Percentiles rank a stretch among this genome's conserved stretches.
These are phyloP conservation scores for Meloidogyne exigua DNA, from an alignment of 1,140 invertebrate species.

Conservation along the genomic window DNA sequence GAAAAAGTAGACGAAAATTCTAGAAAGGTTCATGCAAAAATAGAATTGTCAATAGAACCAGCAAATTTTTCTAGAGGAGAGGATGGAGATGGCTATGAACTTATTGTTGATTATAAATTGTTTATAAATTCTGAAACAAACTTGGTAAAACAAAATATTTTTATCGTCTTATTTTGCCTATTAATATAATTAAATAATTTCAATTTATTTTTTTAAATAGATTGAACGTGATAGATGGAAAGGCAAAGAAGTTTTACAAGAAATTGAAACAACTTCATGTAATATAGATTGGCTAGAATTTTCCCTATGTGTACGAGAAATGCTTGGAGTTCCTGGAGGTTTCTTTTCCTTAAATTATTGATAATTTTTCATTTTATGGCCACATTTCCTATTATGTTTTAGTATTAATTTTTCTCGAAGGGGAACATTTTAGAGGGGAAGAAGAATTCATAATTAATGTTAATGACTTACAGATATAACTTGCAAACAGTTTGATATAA, in stretches of 20 bases:
- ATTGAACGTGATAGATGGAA: slow-evolving; percentile 22
- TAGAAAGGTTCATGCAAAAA: background rate
- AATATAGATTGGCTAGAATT: slow-evolving; percentile 14
- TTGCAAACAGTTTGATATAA: no score
- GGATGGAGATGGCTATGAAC: background rate
- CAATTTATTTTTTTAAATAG: background rate
- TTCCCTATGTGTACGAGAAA: slow-evolving; percentile 6
- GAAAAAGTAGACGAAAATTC: background rate
- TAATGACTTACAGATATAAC: no score
- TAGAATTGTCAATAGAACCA: slow-evolving; percentile 12
- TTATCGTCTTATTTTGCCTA: no score
- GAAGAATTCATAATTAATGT: no score
- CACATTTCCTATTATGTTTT: no score
- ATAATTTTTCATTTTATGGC: no score
- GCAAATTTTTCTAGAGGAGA: background rate
- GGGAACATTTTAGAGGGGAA: no score
- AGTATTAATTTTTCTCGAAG: no score
- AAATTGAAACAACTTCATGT: slow-evolving; percentile 20
- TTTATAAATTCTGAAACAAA: slow-evolving; percentile 9
- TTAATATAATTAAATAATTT: slow-evolving; percentile 1
- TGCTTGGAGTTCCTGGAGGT: slow-evolving; percentile 8
- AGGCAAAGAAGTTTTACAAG: slow-evolving; percentile 9
- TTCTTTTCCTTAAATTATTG: background rate
- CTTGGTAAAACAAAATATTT: slow-evolving; percentile 9
- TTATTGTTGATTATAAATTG: slow-evolving; percentile 10